phyloP scores from a whole-genome alignment of 2,888 invertebrate genomes.

The Thera britannica region DNA sequence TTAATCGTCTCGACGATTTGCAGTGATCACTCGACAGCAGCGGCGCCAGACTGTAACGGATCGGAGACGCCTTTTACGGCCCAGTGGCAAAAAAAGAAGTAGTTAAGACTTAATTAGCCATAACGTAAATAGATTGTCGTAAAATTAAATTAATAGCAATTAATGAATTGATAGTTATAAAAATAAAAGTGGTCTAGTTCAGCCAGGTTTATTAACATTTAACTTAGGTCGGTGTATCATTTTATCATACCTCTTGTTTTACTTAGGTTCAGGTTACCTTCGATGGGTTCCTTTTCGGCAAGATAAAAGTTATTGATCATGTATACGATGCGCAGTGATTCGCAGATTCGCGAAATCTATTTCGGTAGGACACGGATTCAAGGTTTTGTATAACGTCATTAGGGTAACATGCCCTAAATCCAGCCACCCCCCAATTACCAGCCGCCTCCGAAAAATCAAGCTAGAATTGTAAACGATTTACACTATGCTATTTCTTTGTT shows the following conservation, averaged over 20 bases:
- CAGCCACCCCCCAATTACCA: too few relatives aligned
- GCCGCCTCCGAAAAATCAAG: too few relatives aligned
- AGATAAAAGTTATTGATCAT: conserved; percentile 18
- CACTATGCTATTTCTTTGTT: too few relatives aligned
- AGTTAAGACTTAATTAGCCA: conserved; percentile 43
- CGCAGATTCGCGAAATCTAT: conserved; percentile 47
- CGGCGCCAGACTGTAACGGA: conserved; percentile 59
- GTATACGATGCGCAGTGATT: conserved; percentile 20
- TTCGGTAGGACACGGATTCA: conserved; percentile 44
- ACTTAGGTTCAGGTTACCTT: not conserved
- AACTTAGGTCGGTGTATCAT: too few relatives aligned
- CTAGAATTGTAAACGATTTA: too few relatives aligned
- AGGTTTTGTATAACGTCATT: conserved; percentile 44
- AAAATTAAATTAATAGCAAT: not conserved
- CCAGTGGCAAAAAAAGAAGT: conserved; percentile 41
- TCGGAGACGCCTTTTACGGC: conserved; percentile 49
- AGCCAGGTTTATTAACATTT: not conserved
- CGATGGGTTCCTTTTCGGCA: not conserved
- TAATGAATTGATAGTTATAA: not conserved
- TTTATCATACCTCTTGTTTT: not conserved
- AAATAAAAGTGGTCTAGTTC: not conserved
- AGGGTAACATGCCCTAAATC: too few relatives aligned
- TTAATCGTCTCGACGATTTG: conserved; percentile 48
- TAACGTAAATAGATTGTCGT: conserved; percentile 7
- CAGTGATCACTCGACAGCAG: conserved; percentile 51